phyloP scores from a whole-genome alignment of 2,797 vertebrate species.

The Chelmon rostratus region DNA sequence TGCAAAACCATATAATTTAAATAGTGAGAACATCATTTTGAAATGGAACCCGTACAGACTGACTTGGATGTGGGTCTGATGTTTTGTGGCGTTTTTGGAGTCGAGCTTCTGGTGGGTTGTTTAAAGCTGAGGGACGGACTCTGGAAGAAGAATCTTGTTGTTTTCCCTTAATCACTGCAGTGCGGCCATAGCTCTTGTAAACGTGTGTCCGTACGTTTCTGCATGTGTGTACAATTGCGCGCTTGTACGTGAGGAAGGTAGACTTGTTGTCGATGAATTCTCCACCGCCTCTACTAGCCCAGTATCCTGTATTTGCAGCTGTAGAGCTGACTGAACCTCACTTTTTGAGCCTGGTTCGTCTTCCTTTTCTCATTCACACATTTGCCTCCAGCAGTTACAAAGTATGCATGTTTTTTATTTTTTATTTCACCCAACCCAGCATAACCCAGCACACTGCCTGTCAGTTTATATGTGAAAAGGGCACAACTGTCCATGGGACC shows the following conservation, averaged over 20 bases:
- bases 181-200: constrained; percentile 39
- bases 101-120: constrained; percentile 5
- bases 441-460: constrained; percentile 37
- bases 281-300: constrained; percentile 16
- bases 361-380: constrained; percentile 37
- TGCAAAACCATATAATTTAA: neutral
- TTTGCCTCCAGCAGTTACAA: constrained; percentile 34
- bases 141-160: constrained; percentile 43
- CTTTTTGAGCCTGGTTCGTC: constrained; percentile 28
- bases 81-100: constrained; percentile 31
- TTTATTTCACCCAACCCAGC: constrained; percentile 2
- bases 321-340: constrained; percentile 43
- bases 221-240: constrained; percentile 36
- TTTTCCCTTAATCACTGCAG: constrained; percentile 23
- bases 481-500: constrained; percentile 48
- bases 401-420: constrained; percentile 26
- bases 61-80: constrained; percentile 24
- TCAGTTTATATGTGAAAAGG: constrained; percentile 45
- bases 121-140: constrained; percentile 46
- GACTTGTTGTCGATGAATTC: constrained; percentile 14
- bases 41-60: constrained; percentile 18
- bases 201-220: constrained; percentile 35
- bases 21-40: constrained; percentile 27
- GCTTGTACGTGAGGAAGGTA: constrained; percentile 24
- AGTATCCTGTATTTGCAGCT: constrained; percentile 28